Base-by-base conservation (phyloP, 1,140 invertebrate species). In the Meloidogyne hapla region DNA sequence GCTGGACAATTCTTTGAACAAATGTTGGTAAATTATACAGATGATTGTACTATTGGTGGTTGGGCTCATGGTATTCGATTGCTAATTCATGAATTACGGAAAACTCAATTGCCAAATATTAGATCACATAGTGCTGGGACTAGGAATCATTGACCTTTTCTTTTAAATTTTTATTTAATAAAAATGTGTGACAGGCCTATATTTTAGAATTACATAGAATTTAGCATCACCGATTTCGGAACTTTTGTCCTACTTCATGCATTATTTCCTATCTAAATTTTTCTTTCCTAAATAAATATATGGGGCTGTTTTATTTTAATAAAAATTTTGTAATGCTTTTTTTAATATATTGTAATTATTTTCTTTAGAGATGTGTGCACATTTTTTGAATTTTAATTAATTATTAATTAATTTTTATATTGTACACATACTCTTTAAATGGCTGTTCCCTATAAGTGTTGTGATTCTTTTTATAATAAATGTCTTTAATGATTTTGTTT, bases 41-140 rank as follows among this genome's bases (percentile, higher is more conserved):
- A 56, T 21, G 82, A 83, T 71, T 66, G 45, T 42, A 10, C 65
- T 28, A 48, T 62, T 61, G 75, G 71, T 33, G 77, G 63, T 42
- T 83, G 82, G 82, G 75, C 74, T 18, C 83, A 84, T 18, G 82
- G 82, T 56, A 33, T 83, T 56, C 82, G 80, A 25, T 61, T 82
- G 21, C 67, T 82, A 21, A 40, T 81, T 23, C 18, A 61, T 23
- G 80, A 81, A 72, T 71, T 81, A 48, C 65, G 64, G 9, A 77
- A 78, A 68, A 38, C 12, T 15, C 65, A 67, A 67, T 42, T 23
- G 18, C 65, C 65, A 33, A 45, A 56, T 38, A 26, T 73, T 13
- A 56, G 67, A 5, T 28, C 67, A 12, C 74, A 67, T 40, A 69
- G 65, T 45, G 75, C 75, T 5, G 75, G 75, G 10, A 74, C 26